Evolutionary conservation across 2,888 invertebrate species (phyloP), one percentile per base, ranked within the genome.

Genomic region (Plemyria rubiginata): DNA sequence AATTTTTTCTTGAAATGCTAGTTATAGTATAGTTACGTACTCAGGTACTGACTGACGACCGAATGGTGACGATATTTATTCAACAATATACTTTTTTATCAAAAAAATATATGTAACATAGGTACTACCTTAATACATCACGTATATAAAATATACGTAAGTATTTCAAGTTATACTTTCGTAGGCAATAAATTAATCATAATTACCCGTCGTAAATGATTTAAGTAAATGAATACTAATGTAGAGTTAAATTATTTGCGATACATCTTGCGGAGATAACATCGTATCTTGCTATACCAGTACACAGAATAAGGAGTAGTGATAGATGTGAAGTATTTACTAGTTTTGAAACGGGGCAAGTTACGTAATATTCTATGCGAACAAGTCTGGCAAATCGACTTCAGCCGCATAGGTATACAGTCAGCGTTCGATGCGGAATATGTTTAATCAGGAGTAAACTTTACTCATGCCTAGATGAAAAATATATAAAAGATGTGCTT

Each of bases 331-430:
- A 16, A 48, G 11, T 48, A 32, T n/a, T 22, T 38, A 49, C 16
- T 48, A 51, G 22, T 57, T 40, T 29, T 50, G 28, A 53, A 53
- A 53, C 52, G 13, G 58, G 51, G 22, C 22, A 46, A 59, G 52
- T 76, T 76, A 68, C 76, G 72, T 70, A 72, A 75, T 73, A 73
- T 73, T 68, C 72, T 53, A 16, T 58, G 59, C 62, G 67, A 72
- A 72, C 72, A 71, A 71, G 63, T 68, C 69, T 55, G 61, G 59
- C 70, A 68, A 75, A 70, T 22, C 22, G 22, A 3, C 22, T 3
- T 22, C 22, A 22, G 22, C 22, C 22, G 22, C 22, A 22, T 22
- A n/a, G n/a, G n/a, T n/a, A 69, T n/a, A 70, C 32, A 32, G 32
- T 32, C 32, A 22, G 22, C 22, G 22, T 22, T 22, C 22, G 3